These are phyloP conservation scores for Neomonachus schauinslandi DNA, from an alignment of 2,113 vertebrate genomes.

Conservation along the genomic window DNA sequence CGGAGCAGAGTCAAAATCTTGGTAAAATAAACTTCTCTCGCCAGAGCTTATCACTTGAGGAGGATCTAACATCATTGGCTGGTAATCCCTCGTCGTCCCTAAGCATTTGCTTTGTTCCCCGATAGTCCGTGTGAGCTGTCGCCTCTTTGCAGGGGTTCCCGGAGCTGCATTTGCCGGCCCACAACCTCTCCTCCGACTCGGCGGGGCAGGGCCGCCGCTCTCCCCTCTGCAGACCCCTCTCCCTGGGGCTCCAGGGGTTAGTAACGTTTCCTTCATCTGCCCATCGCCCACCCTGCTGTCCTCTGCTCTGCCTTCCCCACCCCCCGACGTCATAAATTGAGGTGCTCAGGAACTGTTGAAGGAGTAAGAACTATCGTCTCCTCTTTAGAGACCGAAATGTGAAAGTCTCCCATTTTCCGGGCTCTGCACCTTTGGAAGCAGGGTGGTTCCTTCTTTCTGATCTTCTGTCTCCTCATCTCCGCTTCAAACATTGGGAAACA, in stretches of 20 bases:
- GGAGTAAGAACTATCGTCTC: neutral
- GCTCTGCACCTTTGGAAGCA: neutral
- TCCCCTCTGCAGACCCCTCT: neutral
- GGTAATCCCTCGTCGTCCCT: neutral
- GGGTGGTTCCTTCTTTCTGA: neutral
- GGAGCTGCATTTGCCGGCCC: neutral
- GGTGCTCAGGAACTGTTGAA: neutral
- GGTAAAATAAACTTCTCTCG: neutral
- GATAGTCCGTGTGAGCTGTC: neutral
- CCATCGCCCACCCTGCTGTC: neutral
- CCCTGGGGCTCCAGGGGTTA: neutral
- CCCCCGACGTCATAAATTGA: neutral
- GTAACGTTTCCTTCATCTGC: neutral
- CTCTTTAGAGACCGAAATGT: neutral
- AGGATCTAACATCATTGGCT: neutral
- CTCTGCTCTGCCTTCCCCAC: neutral
- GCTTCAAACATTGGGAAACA: neutral
- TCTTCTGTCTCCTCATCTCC: neutral
- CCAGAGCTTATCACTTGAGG: neutral
- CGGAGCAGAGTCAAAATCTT: neutral
- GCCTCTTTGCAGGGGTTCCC: neutral
- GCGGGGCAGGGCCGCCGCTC: rapidly evolving
- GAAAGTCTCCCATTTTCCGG: neutral
- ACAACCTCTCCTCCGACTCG: neutral
- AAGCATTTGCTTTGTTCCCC: neutral